These are phyloP conservation scores for Coecobrya sp. DNA, from an alignment of 2,888 invertebrate genomes.

Conservation along the genomic window DNA sequence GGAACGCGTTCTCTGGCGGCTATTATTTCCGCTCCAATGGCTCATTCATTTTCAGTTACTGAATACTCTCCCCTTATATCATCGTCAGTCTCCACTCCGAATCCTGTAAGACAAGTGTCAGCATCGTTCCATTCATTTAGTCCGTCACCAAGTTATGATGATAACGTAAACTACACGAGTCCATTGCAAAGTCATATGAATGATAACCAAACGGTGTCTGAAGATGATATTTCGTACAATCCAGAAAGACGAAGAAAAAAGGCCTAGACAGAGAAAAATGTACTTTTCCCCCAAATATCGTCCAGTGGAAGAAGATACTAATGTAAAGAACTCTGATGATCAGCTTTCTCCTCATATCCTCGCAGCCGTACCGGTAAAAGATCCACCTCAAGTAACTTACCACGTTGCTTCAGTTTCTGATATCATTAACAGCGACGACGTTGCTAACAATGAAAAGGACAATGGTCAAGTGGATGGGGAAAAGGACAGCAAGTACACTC, in stretches of 20 bases:
- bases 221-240: not conserved
- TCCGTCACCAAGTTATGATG: not conserved
- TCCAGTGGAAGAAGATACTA: constrained; percentile 8
- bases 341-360: not conserved
- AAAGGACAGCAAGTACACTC: constrained; percentile 10
- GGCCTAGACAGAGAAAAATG: constrained; percentile 63
- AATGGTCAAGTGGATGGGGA: constrained; percentile 18
- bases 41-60: constrained; percentile 76
- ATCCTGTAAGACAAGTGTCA: not conserved
- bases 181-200: not conserved
- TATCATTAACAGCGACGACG: not conserved
- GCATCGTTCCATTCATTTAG: not conserved
- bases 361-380: not conserved
- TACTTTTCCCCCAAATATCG: constrained; percentile 74
- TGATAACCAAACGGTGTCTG: not conserved
- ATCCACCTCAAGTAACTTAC: constrained; percentile 19
- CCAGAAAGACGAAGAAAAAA: constrained; percentile 16
- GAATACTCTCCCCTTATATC: constrained; percentile 53
- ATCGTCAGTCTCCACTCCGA: constrained; percentile 29
- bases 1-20: constrained; percentile 34
- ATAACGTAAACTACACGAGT: not conserved
- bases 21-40: constrained; percentile 76
- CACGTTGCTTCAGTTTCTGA: constrained; percentile 52
- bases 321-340: not conserved
- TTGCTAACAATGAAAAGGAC: not conserved